Conservation (phyloP, 2,888 invertebrate genomes). For the Diplolepis rosae region DNA sequence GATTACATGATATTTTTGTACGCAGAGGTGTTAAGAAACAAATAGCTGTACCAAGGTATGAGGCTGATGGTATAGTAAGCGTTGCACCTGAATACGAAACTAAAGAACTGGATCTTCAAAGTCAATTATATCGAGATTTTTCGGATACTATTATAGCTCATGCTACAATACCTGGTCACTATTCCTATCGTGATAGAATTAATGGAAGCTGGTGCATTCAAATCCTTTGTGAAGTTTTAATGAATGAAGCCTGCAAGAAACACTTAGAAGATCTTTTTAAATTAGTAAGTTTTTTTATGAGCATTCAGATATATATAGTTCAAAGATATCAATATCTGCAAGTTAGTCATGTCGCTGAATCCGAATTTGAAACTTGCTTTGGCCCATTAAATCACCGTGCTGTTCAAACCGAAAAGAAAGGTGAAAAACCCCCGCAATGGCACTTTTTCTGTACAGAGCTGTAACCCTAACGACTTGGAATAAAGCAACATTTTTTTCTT, state of each 20-base stretch:
- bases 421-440: too few relatives aligned
- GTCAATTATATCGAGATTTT: conserved; percentile 62
- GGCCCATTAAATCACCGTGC: too few relatives aligned
- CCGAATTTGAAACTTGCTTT: too few relatives aligned
- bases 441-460: too few relatives aligned
- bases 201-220: conserved; percentile 79
- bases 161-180: conserved; percentile 75
- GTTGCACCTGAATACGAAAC: conserved; percentile 24
- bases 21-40: conserved; percentile 45
- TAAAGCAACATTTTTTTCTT: too few relatives aligned
- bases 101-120: neutral
- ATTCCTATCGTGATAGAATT: conserved; percentile 75
- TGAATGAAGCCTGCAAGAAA: conserved; percentile 61
- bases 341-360: too few relatives aligned
- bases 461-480: too few relatives aligned
- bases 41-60: conserved; percentile 39
- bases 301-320: too few relatives aligned
- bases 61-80: conserved; percentile 33
- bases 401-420: too few relatives aligned
- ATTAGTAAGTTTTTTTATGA: conserved; percentile 56
- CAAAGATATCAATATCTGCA: too few relatives aligned
- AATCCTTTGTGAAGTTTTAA: conserved; percentile 75
- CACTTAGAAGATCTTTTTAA: conserved; percentile 64
- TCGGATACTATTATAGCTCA: conserved; percentile 76
- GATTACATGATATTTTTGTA: conserved; percentile 40